phyloP scores from a whole-genome alignment of 2,797 vertebrate genomes.

The Ara ararauna region DNA sequence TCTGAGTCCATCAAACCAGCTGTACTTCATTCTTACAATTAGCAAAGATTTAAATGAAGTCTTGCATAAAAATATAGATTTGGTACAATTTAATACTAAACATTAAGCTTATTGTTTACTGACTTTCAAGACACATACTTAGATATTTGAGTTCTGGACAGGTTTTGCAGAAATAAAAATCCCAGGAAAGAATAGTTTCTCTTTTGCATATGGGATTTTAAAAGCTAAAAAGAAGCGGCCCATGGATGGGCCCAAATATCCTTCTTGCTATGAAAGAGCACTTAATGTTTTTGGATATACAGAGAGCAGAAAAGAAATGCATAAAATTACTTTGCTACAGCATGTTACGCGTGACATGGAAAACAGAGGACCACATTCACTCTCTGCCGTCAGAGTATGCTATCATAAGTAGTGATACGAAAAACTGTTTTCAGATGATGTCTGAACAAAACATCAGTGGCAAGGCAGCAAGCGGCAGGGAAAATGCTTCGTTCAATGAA shows the following conservation, averaged over 20 bases:
- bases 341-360: not conserved
- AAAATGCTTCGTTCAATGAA: conserved; percentile 25
- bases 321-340: not conserved
- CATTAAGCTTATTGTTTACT: not conserved
- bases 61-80: not conserved
- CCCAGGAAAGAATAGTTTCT: not conserved
- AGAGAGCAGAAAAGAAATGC: not conserved
- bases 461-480: not conserved
- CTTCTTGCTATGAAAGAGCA: not conserved
- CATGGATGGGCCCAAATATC: not conserved
- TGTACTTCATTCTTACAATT: not conserved
- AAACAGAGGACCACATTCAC: not conserved
- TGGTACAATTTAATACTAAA: not conserved
- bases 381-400: not conserved
- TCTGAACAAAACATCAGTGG: not conserved
- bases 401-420: not conserved
- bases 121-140: not conserved
- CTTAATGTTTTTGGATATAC: not conserved
- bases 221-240: not conserved
- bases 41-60: not conserved
- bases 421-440: conserved; percentile 13
- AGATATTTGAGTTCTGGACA: not conserved
- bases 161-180: not conserved
- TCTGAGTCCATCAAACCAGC: not conserved
- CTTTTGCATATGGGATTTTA: not conserved